Evolutionary conservation across 2,888 invertebrate genomes (phyloP).

Genomic region (Automeris io): DNA sequence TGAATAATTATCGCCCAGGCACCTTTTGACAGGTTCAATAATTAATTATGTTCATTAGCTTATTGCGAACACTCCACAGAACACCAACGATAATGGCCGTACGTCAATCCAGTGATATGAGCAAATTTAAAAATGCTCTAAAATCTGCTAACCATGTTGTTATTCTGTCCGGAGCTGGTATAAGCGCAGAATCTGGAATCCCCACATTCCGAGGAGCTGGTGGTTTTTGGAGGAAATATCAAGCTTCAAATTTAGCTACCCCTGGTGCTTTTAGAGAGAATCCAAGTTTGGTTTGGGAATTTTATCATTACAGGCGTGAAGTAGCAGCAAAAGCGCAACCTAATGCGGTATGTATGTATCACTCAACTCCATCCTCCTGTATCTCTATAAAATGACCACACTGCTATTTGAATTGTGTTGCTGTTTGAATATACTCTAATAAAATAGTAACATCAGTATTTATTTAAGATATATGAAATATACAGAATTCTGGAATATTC

Average conservation of each 20-base stretch:
- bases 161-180: conserved; percentile 86
- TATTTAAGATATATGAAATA: no score
- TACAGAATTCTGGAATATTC: no score
- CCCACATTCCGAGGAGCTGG: conserved; percentile 91
- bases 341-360: conserved; percentile 74
- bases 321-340: conserved; percentile 84
- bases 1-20: no score
- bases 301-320: conserved; percentile 90
- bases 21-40: not conserved
- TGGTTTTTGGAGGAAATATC: conserved; percentile 88
- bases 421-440: no score
- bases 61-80: conserved; percentile 22
- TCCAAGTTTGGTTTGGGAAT: conserved; percentile 93
- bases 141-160: conserved; percentile 80
- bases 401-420: no score
- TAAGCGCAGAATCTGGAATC: conserved; percentile 91
- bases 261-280: conserved; percentile 82
- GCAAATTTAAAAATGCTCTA: conserved; percentile 76
- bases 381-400: no score
- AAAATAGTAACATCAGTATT: no score
- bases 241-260: conserved; percentile 81
- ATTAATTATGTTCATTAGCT: conserved; percentile 35
- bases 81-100: conserved; percentile 13
- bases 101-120: conserved; percentile 50
- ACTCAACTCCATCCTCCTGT: no score